Evolutionary conservation across 2,888 invertebrate species (phyloP).

Genomic region (Drosophila niveifrons): DNA sequence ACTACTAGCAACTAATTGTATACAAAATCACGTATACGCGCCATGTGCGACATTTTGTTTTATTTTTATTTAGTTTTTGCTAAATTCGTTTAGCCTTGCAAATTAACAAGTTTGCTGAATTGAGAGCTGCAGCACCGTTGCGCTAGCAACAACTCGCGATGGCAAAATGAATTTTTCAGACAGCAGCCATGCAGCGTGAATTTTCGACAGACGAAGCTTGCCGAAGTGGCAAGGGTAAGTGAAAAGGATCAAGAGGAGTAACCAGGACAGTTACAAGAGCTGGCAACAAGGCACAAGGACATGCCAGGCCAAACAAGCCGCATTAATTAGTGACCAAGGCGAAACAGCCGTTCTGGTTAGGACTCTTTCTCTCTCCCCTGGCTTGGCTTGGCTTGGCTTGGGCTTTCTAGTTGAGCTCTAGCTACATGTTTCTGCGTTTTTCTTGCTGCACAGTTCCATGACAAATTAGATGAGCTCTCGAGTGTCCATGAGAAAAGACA

Average conservation of each 20-base stretch:
- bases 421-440: conserved; percentile 26
- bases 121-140: background rate
- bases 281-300: conserved; percentile 38
- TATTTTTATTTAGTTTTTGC: background rate
- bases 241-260: background rate
- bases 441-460: conserved; percentile 61
- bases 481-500: conserved; percentile 61
- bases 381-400: background rate
- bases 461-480: conserved; percentile 74
- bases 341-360: conserved; percentile 38
- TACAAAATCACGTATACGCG: conserved; percentile 51
- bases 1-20: background rate
- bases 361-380: background rate
- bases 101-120: conserved; percentile 1
- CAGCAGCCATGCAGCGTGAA: conserved; percentile 41
- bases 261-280: conserved; percentile 41
- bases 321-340: conserved; percentile 79
- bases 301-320: conserved; percentile 68
- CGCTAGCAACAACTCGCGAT: background rate
- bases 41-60: conserved; percentile 19
- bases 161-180: conserved; percentile 59
- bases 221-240: background rate
- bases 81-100: background rate
- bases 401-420: background rate
- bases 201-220: conserved; percentile 40